These are phyloP conservation scores for Diloba caeruleocephala DNA, from an alignment of 2,888 invertebrate species.

Conservation along the genomic window DNA sequence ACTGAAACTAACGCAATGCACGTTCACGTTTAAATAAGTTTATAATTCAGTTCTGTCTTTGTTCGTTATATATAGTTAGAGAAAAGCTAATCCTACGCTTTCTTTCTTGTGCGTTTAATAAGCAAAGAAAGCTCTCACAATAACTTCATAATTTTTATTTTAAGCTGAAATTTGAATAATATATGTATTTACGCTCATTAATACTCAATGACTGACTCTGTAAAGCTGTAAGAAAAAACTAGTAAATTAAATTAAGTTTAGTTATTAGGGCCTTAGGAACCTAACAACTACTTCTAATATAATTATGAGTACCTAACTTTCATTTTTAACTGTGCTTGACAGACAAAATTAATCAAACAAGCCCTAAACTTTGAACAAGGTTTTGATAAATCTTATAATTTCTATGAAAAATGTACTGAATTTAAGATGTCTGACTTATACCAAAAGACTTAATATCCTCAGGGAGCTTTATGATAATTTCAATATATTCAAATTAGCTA, in stretches of 20 bases:
- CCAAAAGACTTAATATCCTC: slow-evolving; percentile 24
- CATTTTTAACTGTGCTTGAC: slow-evolving; percentile 34
- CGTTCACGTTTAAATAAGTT: slow-evolving; percentile 49
- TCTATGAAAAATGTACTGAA: slow-evolving; percentile 41
- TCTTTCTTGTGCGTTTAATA: slow-evolving; percentile 22
- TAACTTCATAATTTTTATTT: too few species aligned
- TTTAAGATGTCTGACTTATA: slow-evolving; percentile 28
- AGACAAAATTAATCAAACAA: slow-evolving; percentile 45
- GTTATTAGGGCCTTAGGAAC: slow-evolving; percentile 29
- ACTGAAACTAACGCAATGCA: slow-evolving; percentile 39
- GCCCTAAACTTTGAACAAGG: slow-evolving; percentile 40
- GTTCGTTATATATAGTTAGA: slow-evolving; percentile 43
- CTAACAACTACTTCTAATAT: slow-evolving; percentile 32
- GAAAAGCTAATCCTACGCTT: slow-evolving; percentile 36
- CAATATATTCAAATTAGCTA: slow-evolving; percentile 18
- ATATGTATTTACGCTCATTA: too few species aligned
- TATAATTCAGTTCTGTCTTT: slow-evolving; percentile 41
- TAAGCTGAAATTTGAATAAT: too few species aligned
- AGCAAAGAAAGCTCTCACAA: slow-evolving; percentile 27
- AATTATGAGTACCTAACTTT: slow-evolving; percentile 30
- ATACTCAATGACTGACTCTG: too few species aligned
- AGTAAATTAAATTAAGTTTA: too few species aligned
- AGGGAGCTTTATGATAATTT: slow-evolving; percentile 16
- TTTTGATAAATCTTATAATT: slow-evolving; percentile 51
- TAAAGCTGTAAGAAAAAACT: too few species aligned